These are phyloP conservation scores for Calonectris borealis DNA, from an alignment of 2,113 vertebrate species.

Conservation along the genomic window DNA sequence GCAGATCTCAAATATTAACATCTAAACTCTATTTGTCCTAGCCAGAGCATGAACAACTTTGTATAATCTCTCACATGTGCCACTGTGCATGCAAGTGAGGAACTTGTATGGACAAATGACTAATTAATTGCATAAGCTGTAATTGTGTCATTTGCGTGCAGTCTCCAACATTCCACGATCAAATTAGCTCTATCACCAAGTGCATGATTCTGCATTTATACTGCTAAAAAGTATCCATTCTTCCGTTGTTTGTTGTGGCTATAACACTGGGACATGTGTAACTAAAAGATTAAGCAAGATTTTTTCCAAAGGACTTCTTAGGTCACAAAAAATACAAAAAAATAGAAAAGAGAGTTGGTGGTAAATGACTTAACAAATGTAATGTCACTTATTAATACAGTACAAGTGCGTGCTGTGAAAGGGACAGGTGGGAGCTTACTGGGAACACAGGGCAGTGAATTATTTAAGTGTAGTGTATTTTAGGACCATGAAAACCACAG, in stretches of 20 bases:
- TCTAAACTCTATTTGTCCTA: not conserved
- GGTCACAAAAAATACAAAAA: not conserved
- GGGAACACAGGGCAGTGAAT: constrained; percentile 15
- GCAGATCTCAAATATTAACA: not conserved
- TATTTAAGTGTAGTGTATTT: constrained; percentile 33
- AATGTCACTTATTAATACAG: not conserved
- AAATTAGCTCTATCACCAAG: not conserved
- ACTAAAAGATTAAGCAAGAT: not conserved
- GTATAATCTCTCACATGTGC: not conserved
- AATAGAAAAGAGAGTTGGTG: not conserved
- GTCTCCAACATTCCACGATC: not conserved
- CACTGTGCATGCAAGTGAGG: not conserved
- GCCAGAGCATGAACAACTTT: not conserved
- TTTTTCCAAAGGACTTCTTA: not conserved
- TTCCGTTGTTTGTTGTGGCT: not conserved
- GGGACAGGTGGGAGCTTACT: not conserved
- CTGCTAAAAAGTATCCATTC: not conserved
- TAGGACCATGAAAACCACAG: not conserved
- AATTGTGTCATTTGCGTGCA: not conserved
- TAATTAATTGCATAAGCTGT: not conserved
- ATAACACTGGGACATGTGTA: accelerated
- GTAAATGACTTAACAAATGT: not conserved
- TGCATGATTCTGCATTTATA: not conserved
- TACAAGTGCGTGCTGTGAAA: not conserved
- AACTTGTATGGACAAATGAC: not conserved